Base-by-base conservation (phyloP, 2,797 vertebrate genomes). In the Antrozous pallidus region DNA sequence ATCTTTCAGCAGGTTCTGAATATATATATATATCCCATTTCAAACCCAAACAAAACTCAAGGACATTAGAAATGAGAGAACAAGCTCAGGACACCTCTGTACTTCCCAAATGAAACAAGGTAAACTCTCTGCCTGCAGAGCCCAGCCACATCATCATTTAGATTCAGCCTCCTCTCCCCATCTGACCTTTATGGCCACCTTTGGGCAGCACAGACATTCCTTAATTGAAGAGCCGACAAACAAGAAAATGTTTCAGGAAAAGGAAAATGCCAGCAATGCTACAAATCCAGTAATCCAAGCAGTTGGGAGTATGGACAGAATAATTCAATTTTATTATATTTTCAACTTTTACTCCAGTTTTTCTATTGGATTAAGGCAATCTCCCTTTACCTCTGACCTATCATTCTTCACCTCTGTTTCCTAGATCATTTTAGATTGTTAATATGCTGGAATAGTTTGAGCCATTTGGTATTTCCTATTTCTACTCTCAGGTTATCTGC, bases 321-420 rank as follows among this genome's bases (percentile, higher is more conserved):
- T 42, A 28, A 90, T 54, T 51, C 47, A 13, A 63, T 28, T 77
- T 86, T 24, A 87, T 69, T 85, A 12, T 58, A 84, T 17, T 70
- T 91, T 24, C 28, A 78, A 71, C 42, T 90, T 38, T 92, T 47
- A 78, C 88, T 90, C 54, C 40, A 74, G 12, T 28, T 94, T 94
- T 83, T 87, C 36, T 47, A 4, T 67, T 18, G 38, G 14, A 92
- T 26, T 42, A 77, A 91, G 84, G 28, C 13, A 24, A 33, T 82
- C 36, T 82, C 18, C n/a, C 42, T 86, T 69, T 42, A 77, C 1
- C 0, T 78, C 47, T 31, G 14, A 54, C 6, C n/a, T 58, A 14
- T 24, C 22, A n/a, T 33, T 31, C 36, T 65, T 81, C 12, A 83
- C 12, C 51, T 58, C 13, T 20, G 11, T 63, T 63, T 12, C 36